These are phyloP conservation scores for Drosophila asahinai DNA, from an alignment of 1,140 invertebrate species.

Conservation along the genomic window DNA sequence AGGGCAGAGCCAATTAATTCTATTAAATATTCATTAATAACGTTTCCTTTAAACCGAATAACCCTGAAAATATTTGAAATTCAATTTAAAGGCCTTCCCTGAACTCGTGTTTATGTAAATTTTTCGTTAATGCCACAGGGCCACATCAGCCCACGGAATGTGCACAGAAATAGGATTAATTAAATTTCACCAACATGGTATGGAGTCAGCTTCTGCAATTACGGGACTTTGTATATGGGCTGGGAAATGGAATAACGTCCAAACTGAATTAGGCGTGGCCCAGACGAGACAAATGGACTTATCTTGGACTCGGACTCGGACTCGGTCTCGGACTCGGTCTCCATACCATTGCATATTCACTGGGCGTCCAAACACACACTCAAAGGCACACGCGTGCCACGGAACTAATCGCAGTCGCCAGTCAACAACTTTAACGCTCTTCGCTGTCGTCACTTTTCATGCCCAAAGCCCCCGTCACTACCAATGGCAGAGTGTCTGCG, in stretches of 20 bases:
- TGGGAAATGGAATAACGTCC: constrained; percentile 40
- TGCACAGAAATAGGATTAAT: constrained; percentile 32
- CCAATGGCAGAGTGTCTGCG: constrained; percentile 30
- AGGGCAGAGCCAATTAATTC: neutral
- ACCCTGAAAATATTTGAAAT: constrained; percentile 26
- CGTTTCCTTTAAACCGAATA: constrained; percentile 15
- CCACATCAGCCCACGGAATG: neutral
- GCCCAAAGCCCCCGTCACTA: constrained; percentile 42
- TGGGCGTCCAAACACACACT: constrained; percentile 44
- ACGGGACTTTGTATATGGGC: constrained; percentile 5
- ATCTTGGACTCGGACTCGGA: constrained; percentile 3
- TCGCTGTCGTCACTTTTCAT: constrained; percentile 69
- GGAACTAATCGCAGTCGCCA: constrained; percentile 57
- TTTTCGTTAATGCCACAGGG: constrained; percentile 13
- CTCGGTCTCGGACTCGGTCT: neutral
- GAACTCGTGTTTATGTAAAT: constrained; percentile 24
- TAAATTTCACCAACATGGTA: constrained; percentile 36
- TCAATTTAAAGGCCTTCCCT: constrained; percentile 21
- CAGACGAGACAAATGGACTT: constrained; percentile 49
- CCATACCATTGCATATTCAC: constrained; percentile 23
- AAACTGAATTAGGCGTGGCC: constrained; percentile 47
- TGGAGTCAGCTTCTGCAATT: constrained; percentile 17
- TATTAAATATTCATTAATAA: constrained; percentile 36
- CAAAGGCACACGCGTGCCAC: constrained; percentile 49
- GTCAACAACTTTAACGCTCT: constrained; percentile 29